Percentiles rank a stretch among this genome's conserved stretches.
Conservation (phyloP, 35 echinoderm and acorn worm genomes). For the Apostichopus parvimensis region DNA sequence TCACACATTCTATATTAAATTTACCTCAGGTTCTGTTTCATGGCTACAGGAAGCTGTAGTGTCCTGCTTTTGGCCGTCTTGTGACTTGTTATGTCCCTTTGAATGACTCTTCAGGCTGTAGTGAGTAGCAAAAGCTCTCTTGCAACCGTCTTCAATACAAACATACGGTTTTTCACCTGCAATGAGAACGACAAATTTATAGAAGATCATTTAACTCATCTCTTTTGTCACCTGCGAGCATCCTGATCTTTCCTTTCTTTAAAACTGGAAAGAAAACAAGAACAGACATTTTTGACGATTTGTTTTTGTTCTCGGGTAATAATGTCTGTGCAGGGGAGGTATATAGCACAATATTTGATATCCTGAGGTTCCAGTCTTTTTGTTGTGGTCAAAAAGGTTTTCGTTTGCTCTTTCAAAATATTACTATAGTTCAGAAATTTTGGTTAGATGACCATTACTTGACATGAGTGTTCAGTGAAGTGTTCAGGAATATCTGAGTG, state of each 20-base stretch:
- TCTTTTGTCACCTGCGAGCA: neutral
- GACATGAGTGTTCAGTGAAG: too few species aligned
- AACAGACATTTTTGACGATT: neutral
- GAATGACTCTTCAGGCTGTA: slow-evolving; percentile 95
- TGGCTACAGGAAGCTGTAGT: neutral
- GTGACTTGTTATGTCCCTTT: slow-evolving; percentile 60
- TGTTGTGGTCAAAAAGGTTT: too few species aligned
- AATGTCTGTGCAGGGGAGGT: too few species aligned
- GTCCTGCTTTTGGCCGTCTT: neutral
- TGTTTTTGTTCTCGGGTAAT: neutral
- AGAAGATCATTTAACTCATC: neutral
- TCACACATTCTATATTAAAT: neutral
- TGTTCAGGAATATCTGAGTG: too few species aligned
- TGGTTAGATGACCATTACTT: too few species aligned
- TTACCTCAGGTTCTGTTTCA: neutral
- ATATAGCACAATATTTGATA: too few species aligned
- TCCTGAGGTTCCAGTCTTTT: too few species aligned
- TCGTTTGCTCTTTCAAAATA: too few species aligned
- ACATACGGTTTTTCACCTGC: slow-evolving; percentile 94
- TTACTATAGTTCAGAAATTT: too few species aligned
- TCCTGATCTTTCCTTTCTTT: neutral
- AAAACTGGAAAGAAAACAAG: neutral
- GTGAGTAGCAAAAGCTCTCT: slow-evolving; percentile 88
- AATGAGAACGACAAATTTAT: neutral
- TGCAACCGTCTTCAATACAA: slow-evolving; percentile 81